Evolutionary conservation across 2,113 vertebrate species (phyloP).

Genomic region (Garra rufa): DNA sequence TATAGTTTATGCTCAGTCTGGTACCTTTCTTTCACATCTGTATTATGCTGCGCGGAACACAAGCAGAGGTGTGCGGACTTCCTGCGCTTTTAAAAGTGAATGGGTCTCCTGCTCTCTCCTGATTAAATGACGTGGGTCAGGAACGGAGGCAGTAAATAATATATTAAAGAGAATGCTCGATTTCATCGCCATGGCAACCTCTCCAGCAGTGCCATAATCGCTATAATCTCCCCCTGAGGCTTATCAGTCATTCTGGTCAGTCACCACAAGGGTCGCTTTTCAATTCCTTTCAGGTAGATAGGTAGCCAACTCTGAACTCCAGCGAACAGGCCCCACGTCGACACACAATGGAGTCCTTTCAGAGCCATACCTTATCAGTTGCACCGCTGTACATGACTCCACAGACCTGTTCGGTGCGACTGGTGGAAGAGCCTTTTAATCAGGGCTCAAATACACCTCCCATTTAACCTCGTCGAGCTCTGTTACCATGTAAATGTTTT

Average conservation of each 20-base stretch:
- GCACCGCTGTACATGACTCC: conserved; percentile 60
- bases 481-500: conserved; percentile 58
- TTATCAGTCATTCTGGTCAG: conserved; percentile 86
- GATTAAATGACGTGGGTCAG: conserved; percentile 83
- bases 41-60: background rate
- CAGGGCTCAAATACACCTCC: conserved; percentile 57
- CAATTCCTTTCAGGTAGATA: conserved; percentile 75
- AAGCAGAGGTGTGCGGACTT: conserved; percentile 10
- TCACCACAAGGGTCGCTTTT: conserved; percentile 77
- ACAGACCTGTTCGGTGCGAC: conserved; percentile 59
- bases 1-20: conserved; percentile 16
- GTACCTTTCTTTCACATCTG: background rate
- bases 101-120: conserved; percentile 68
- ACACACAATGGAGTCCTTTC: conserved; percentile 58
- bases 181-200: conserved; percentile 88
- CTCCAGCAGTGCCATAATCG: conserved; percentile 81
- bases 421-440: conserved; percentile 57
- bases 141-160: conserved; percentile 84
- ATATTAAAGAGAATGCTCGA: conserved; percentile 84
- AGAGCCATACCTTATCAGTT: conserved; percentile 54
- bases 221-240: conserved; percentile 72
- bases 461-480: conserved; percentile 50
- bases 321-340: conserved; percentile 63
- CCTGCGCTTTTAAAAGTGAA: conserved; percentile 59
- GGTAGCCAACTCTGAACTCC: conserved; percentile 65